A percentile compares a stretch with the other conserved stretches of the same genome.
These are phyloP conservation scores for Porites cylindrica DNA, from an alignment of 92 coral and sea anemone species.

Conservation along the genomic window DNA sequence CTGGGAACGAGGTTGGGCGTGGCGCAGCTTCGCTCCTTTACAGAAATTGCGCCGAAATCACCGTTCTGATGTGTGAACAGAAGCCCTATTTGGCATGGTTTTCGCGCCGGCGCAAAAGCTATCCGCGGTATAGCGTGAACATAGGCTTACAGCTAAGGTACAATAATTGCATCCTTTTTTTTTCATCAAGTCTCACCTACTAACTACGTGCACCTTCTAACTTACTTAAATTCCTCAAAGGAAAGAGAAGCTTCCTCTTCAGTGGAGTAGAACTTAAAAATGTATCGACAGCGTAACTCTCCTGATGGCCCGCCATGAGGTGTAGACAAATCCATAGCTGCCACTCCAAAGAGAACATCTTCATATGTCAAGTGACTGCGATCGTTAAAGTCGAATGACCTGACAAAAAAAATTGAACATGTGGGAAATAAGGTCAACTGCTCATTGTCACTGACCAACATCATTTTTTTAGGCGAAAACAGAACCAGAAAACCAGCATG, in stretches of 20 bases:
- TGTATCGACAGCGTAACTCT: constrained; percentile 85
- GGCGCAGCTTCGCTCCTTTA: too few relatives aligned
- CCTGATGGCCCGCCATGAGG: constrained; percentile 91
- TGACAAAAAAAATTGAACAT: constrained; percentile 1
- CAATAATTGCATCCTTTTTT: too few relatives aligned
- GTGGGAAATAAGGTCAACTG: neutral
- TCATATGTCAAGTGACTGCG: constrained; percentile 40
- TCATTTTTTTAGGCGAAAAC: neutral
- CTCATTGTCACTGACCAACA: neutral
- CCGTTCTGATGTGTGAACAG: too few relatives aligned
- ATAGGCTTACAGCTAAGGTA: too few relatives aligned
- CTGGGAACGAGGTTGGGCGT: too few relatives aligned
- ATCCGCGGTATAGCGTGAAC: too few relatives aligned
- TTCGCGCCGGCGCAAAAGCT: too few relatives aligned
- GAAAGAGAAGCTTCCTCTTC: constrained; percentile 56
- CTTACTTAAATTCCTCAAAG: constrained; percentile 76
- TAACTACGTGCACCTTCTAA: neutral
- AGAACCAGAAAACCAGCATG: neutral
- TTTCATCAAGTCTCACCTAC: too few relatives aligned
- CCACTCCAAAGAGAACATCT: constrained; percentile 74
- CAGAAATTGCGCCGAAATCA: too few relatives aligned
- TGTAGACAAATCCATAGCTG: constrained; percentile 90
- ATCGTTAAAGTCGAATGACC: constrained; percentile 73
- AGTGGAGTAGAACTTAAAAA: constrained; percentile 76
- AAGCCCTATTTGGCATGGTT: too few relatives aligned